Base-by-base conservation (phyloP, 2,797 vertebrate species). In the Potorous gilbertii region DNA sequence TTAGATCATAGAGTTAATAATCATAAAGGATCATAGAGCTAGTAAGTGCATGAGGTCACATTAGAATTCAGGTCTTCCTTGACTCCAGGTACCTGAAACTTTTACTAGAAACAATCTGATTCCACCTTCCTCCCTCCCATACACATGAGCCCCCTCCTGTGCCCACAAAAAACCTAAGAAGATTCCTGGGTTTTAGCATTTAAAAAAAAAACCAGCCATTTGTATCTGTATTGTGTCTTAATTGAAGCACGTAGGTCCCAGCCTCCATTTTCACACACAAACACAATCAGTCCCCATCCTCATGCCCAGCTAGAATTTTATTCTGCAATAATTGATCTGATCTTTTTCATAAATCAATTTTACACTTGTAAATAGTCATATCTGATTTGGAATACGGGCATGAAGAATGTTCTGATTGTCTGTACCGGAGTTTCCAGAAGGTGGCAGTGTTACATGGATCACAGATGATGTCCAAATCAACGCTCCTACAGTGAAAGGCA, bases 401-500 rank as follows among this genome's bases (percentile, higher is more conserved):
- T 1, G 57, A 10, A 95, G 87, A 21, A 74, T 40, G 34, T n/a
- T 87, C 74, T 87, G 31, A 13, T 40, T 9, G 62, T 52, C 56
- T 62, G 0, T 87, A 16, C 21, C 8, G 11, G 87, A 92, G 59
- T 94, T 5, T 55, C 97, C 98, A 98, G 97, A 87, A 98, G 98
- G 95, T 97, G 98, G 98, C 98, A 98, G 94, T 97, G 96, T 87
- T 87, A 87, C 21, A 50, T 96, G 95, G 90, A 46, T 97, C 94
- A 90, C 54, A 90, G 95, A 97, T 40, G 28, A 2, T 2, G 31
- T 6, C 55, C 81, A 21, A 74, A 40, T 21, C n/a, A 21, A 21
- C 24, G 9, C 18, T 81, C 18, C 66, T 81, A 8, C 5, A 21
- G 18, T 40, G n/a, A 81, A 81, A 81, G 8, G 40, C n/a, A 46